phyloP scores from a whole-genome alignment of 2,888 invertebrate genomes.

The Drosophila flavopinicola region DNA sequence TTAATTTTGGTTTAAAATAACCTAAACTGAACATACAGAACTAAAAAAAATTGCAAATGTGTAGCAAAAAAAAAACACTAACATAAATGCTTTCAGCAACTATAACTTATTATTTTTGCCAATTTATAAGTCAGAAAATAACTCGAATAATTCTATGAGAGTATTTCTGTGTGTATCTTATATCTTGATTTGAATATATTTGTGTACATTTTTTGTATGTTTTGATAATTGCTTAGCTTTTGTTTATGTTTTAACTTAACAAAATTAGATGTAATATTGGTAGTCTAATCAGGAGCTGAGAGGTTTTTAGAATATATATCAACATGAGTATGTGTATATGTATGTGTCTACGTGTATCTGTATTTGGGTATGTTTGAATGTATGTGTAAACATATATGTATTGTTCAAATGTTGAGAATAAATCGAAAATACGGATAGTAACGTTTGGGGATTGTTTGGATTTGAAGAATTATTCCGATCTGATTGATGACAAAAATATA shows the following conservation, averaged over 20 bases:
- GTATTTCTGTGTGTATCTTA: neutral
- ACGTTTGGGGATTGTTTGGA: neutral
- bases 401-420: constrained; percentile 16
- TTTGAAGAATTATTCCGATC: neutral
- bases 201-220: too few relatives aligned
- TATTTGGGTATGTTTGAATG: constrained; percentile 35
- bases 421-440: neutral
- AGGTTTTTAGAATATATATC: constrained; percentile 18
- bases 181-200: neutral
- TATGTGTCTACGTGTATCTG: constrained; percentile 39
- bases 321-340: constrained; percentile 28
- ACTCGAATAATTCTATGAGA: neutral
- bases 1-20: too few relatives aligned
- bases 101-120: neutral
- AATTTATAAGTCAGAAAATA: neutral
- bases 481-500: too few relatives aligned
- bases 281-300: constrained; percentile 10
- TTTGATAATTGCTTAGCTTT: too few relatives aligned
- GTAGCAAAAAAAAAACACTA: neutral
- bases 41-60: too few relatives aligned
- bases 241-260: neutral
- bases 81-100: neutral
- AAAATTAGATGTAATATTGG: too few relatives aligned
- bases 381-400: constrained; percentile 34
- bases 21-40: too few relatives aligned